A percentile compares a stretch with the other conserved stretches of the same genome.
phyloP scores from a whole-genome alignment of 1,140 invertebrate species.

The Drosophila paulistorum region DNA sequence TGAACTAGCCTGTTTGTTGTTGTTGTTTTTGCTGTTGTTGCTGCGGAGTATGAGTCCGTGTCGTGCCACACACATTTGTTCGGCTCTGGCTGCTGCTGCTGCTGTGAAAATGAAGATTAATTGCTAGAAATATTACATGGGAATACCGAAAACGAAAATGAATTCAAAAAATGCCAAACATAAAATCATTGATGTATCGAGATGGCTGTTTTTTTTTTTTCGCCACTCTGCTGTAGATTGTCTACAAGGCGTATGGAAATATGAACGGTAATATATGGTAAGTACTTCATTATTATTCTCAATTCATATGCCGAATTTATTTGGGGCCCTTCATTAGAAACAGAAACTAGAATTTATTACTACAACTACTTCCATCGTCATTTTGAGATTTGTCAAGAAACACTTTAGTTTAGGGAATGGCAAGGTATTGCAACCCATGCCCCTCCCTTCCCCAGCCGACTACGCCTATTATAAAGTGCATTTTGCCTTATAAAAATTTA shows the following conservation, averaged over 20 bases:
- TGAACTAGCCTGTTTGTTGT: conserved; percentile 57
- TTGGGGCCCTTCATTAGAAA: too few relatives aligned
- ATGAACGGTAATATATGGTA: too few relatives aligned
- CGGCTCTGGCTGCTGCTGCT: conserved; percentile 29
- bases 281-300: too few relatives aligned
- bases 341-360: too few relatives aligned
- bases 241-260: too few relatives aligned
- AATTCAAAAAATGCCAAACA: conserved; percentile 18
- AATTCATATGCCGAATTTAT: too few relatives aligned
- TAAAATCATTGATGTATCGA: neutral
- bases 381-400: too few relatives aligned
- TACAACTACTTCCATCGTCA: too few relatives aligned
- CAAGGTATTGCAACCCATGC: too few relatives aligned
- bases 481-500: neutral
- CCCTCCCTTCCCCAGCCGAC: neutral
- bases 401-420: too few relatives aligned
- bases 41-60: conserved; percentile 16
- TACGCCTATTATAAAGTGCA: neutral
- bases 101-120: conserved; percentile 57
- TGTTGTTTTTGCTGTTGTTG: neutral
- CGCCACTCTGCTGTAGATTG: neutral
- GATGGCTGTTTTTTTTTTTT: neutral
- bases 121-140: conserved; percentile 53
- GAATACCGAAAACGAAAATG: conserved; percentile 28
- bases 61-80: conserved; percentile 55